Evolutionary conservation across 1,140 invertebrate genomes (phyloP), one percentile per base, ranked within the genome.

Genomic region (Sipha flava): DNA sequence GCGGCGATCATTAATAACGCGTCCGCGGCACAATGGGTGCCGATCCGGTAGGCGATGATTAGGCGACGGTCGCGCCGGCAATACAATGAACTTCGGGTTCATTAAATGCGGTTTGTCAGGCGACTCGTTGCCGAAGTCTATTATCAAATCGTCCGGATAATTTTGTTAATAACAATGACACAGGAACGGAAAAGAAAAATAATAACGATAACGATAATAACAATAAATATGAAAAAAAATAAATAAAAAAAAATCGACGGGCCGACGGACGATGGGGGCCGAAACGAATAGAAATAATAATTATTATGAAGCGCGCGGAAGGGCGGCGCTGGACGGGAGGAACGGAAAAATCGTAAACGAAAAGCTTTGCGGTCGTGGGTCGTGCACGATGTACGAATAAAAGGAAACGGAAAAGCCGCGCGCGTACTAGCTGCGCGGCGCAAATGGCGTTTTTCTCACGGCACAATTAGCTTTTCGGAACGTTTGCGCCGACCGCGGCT

Each of bases 151-250:
- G 73, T 77, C 73, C 73, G 73, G 73, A 77, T 77, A 77, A 77
- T 77, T 77, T 77, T 52, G 73, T 77, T 77, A 77, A 77, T 77
- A 77, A 77, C 73, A 77, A 77, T 77, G 73, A 77, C 73, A 77
- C n/a, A n/a, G n/a, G 73, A 77, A 77, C 43, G 34, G 21, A 75
- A 75, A 75, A 75, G 31, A 75, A 75, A 75, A 75, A 75, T 52
- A 75, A 75, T 72, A 70, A 70, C 66, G 66, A 72, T 72, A 72
- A 47, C 68, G 40, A 72, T 72, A 54, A 34, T 31, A 52, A 54
- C 54, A 52, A 72, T 37, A 49, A 73, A n/a, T n/a, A n/a, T n/a
- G n/a, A n/a, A n/a, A 5, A 45, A 68, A 6, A 68, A 72, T 49
- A 72, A 43, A 26, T 31, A 40, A 23, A 23, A 40, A 40, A 45